Conservation (phyloP, 2,113 vertebrate genomes). For the Orientallactaga bullata region DNA sequence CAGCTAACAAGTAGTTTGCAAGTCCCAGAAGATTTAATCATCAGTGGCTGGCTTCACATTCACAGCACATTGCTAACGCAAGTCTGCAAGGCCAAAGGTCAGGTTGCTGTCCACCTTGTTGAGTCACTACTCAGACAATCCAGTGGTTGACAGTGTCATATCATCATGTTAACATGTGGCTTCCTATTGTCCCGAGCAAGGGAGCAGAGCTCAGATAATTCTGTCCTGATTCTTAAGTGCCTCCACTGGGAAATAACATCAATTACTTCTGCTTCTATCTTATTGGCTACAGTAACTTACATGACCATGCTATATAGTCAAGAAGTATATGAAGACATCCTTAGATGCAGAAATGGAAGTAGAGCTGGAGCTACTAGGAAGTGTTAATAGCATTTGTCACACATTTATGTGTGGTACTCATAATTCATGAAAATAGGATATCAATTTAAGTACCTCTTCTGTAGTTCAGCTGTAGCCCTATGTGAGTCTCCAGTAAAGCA, state of each 20-base stretch:
- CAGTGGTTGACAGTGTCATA: too few relatives aligned
- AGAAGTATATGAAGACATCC: background rate
- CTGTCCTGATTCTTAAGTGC: background rate
- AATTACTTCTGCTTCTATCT: background rate
- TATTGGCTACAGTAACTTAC: background rate
- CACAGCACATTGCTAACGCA: background rate
- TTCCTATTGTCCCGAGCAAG: background rate
- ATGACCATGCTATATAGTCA: background rate
- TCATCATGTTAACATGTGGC: background rate
- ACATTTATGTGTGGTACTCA: background rate
- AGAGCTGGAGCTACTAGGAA: background rate
- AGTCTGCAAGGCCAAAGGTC: background rate
- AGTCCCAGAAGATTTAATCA: background rate
- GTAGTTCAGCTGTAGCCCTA: fast-evolving
- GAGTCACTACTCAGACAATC: background rate
- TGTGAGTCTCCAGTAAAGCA: background rate
- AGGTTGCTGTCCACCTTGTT: too few relatives aligned
- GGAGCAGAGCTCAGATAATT: background rate
- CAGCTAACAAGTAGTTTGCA: background rate
- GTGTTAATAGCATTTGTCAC: too few relatives aligned
- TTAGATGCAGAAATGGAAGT: background rate
- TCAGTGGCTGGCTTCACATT: background rate
- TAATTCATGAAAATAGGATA: background rate
- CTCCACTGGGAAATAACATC: background rate
- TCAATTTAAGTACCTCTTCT: background rate